phyloP scores from a whole-genome alignment of 2,888 invertebrate genomes.

The Pollenia angustigena region DNA sequence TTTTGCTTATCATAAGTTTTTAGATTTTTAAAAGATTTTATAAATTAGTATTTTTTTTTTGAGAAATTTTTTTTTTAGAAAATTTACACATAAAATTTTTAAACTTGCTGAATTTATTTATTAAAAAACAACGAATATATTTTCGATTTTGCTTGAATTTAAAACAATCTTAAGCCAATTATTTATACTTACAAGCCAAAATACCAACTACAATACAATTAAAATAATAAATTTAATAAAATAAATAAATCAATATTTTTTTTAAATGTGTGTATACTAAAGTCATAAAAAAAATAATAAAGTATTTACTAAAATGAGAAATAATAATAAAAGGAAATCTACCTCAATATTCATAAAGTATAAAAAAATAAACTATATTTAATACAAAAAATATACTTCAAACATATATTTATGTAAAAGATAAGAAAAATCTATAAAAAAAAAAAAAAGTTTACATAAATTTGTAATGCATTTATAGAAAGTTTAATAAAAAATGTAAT shows the following conservation, averaged over 20 bases:
- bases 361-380: slow-evolving; percentile 75
- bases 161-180: slow-evolving; percentile 60
- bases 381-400: slow-evolving; percentile 38
- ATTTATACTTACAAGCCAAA: slow-evolving; percentile 59
- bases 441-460: slow-evolving; percentile 36
- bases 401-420: slow-evolving; percentile 60
- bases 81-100: slow-evolving; percentile 5
- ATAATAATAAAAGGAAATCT: slow-evolving; percentile 76
- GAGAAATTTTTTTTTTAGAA: neutral
- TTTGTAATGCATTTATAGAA: slow-evolving; percentile 70
- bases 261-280: slow-evolving; percentile 65
- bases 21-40: no score
- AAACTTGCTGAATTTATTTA: neutral
- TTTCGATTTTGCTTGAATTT: slow-evolving; percentile 3
- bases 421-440: slow-evolving; percentile 11
- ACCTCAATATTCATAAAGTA: slow-evolving; percentile 81
- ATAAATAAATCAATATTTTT: slow-evolving; percentile 61
- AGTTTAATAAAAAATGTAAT: slow-evolving; percentile 60
- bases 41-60: no score
- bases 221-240: slow-evolving; percentile 36
- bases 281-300: slow-evolving; percentile 52
- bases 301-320: slow-evolving; percentile 54
- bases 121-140: slow-evolving; percentile 52
- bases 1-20: no score
- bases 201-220: slow-evolving; percentile 49